Conservation (phyloP, 2,113 vertebrate genomes). For the Lophura nycthemera region DNA sequence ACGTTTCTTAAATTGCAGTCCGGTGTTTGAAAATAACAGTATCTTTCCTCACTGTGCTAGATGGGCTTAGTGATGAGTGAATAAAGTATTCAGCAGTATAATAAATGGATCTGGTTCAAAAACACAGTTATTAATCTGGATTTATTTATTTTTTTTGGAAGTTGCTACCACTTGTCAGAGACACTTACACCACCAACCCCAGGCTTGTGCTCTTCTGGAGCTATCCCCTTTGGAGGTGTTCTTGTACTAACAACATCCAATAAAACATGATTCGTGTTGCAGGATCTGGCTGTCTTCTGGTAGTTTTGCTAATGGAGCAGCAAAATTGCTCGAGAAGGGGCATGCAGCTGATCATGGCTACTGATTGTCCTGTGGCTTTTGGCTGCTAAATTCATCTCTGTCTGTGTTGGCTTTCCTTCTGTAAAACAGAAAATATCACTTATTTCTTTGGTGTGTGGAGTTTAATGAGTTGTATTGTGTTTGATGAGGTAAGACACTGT, state of each 20-base stretch:
- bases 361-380: neutral
- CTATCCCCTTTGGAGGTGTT: neutral
- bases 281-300: neutral
- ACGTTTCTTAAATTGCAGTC: conserved; percentile 47
- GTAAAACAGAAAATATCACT: neutral
- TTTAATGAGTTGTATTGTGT: conserved; percentile 24
- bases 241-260: neutral
- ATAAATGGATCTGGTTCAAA: neutral
- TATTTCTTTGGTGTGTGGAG: neutral
- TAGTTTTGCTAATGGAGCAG: neutral
- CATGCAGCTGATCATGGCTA: neutral
- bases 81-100: neutral
- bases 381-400: conserved; percentile 9
- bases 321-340: neutral
- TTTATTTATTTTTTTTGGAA: neutral
- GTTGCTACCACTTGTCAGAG: neutral
- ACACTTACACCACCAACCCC: accelerated
- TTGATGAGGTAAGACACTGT: conserved; percentile 41
- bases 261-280: neutral
- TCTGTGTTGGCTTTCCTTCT: neutral
- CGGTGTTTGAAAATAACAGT: conserved; percentile 60
- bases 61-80: neutral
- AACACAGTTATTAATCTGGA: neutral
- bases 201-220: neutral
- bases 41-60: conserved; percentile 44